Evolutionary conservation across 2,797 vertebrate genomes (phyloP), one percentile per base, ranked within the genome.

Genomic region (Microhierax caerulescens): DNA sequence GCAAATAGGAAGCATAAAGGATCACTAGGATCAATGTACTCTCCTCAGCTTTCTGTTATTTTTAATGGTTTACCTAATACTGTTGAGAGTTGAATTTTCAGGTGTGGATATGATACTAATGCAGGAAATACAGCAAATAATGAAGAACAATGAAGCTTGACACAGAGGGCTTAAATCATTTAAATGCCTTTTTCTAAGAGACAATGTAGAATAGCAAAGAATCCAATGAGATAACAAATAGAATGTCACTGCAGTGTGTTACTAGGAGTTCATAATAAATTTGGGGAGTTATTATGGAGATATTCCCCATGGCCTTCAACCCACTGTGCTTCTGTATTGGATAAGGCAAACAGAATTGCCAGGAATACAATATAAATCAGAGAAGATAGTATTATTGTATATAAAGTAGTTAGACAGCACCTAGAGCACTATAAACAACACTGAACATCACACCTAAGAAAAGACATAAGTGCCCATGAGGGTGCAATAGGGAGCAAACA

Each of bases 291-390:
- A 95, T 96, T 97, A 95, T 75, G 65, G 75, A 96, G 91, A 59
- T 95, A 96, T 94, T 97, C 68, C 93, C 86, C 27, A 65, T 64
- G 82, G 93, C 57, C 96, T 97, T 90, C 87, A 96, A 87, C 69
- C 74, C 45, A 59, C 50, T 83, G 73, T 90, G 77, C 65, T 91
- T 95, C 69, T 92, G 41, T 88, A 90, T 82, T 95, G 85, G 65
- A 95, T 79, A 92, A 96, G 43, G 85, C 81, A 97, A 95, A 89
- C 27, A 54, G 75, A 88, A 97, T 88, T 97, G 76, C 80, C 88
- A 87, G 63, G 87, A 97, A 96, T 87, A 73, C n/a, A 81, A 34
- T 90, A 93, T 98, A 98, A 97, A 97, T 96, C 94, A 97, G 93
- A 85, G 87, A 74, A 97, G 79, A 97, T 93, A 86, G 59, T 65